Base-by-base conservation (phyloP, 2,113 vertebrate genomes). In the Dipodomys stephensi region DNA sequence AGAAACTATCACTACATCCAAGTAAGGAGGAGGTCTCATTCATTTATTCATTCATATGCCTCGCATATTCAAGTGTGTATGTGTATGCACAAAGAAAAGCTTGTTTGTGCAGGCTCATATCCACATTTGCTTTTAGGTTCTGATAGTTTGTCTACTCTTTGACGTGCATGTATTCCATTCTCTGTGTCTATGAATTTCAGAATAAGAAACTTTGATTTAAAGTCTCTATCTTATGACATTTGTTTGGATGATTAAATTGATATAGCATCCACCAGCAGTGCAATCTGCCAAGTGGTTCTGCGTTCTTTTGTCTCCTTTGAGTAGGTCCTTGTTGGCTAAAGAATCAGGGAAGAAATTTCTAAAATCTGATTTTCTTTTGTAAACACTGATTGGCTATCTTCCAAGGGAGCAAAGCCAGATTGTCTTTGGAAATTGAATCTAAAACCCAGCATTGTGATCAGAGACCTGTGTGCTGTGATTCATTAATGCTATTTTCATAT, bases 401-500 rank as follows among this genome's bases (percentile, higher is more conserved):
- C 73, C 93, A 88, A 79, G 49, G n/a, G 0, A 68, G 7, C 2
- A n/a, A 85, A 96, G 90, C 49, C 95, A 91, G 80, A 57, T 82
- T 96, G 81, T 94, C 90, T 88, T 91, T 65, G 27, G 69, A 94
- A 93, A 72, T 87, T 87, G 92, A 91, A 87, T 90, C 39, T 22
- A 53, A 32, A 92, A 90, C 10, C 3, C 96, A 68, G 57, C 46
- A 35, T 84, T 95, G 64, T 86, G 95, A 95, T 46, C 90, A 93
- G 87, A 94, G 68, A 95, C 84, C 67, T 86, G 39, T 53, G 64
- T 94, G 78, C 25, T 97, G 69, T 12, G 10, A 0, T 93, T 97
- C 82, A 82, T 83, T 93, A 85, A 83, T 91, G 72, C 83, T 83
- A 28, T 96, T 97, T 94, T 96, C 62, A 20, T 30, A 71, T 96